These are phyloP conservation scores for Myotis myotis DNA, from an alignment of 2,797 vertebrate genomes.

Conservation along the genomic window DNA sequence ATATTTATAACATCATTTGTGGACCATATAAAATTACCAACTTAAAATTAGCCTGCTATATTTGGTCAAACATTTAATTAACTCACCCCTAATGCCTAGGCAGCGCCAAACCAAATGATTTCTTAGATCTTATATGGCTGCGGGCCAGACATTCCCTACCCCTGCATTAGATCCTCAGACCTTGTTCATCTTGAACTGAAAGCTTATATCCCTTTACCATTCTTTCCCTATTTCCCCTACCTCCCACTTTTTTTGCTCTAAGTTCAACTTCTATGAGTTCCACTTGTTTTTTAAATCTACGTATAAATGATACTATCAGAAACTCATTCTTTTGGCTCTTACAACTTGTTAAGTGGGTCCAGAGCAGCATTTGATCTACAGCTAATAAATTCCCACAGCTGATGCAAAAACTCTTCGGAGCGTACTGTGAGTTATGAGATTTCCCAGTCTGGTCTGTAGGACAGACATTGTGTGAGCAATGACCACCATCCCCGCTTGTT, in stretches of 20 bases:
- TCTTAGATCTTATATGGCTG: too few species aligned
- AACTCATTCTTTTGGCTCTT: neutral
- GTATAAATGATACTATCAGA: neutral
- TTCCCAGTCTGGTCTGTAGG: neutral
- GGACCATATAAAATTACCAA: too few species aligned
- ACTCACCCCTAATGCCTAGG: too few species aligned
- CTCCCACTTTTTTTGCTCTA: neutral
- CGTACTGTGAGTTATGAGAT: neutral
- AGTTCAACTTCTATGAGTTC: neutral
- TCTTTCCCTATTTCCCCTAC: neutral
- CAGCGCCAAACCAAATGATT: too few species aligned
- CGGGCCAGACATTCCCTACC: too few species aligned
- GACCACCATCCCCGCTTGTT: neutral
- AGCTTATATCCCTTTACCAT: neutral
- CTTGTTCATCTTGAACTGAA: neutral
- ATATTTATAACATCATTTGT: too few species aligned
- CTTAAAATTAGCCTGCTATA: too few species aligned
- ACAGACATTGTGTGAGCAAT: neutral
- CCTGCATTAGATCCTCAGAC: neutral
- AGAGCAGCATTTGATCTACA: neutral
- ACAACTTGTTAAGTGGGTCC: neutral
- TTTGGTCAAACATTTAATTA: too few species aligned
- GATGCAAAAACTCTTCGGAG: neutral
- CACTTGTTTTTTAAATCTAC: neutral
- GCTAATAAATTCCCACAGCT: neutral